Evolutionary conservation across 2,113 vertebrate species (phyloP).

Genomic region (Myotis brandtii): DNA sequence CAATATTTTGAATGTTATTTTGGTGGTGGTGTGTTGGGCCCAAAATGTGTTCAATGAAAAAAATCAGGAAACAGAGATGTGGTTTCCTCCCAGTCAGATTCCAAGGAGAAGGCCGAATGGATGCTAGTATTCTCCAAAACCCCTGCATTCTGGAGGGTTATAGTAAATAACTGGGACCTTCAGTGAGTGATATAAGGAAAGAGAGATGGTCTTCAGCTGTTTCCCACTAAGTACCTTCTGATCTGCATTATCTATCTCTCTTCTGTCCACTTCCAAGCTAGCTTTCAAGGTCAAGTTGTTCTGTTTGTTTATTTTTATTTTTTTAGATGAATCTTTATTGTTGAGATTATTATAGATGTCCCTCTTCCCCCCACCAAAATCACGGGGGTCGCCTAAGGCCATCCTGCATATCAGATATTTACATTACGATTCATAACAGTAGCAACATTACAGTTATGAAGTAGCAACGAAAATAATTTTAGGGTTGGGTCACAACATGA

Average conservation of each 20-base stretch:
- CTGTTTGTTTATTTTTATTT: neutral
- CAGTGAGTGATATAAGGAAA: neutral
- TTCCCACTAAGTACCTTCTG: neutral
- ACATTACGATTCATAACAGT: too few species aligned
- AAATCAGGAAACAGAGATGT: neutral
- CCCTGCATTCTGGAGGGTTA: too few species aligned
- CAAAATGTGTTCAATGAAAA: neutral
- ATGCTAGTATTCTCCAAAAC: neutral
- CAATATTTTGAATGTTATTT: neutral
- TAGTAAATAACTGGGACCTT: neutral
- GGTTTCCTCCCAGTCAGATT: neutral
- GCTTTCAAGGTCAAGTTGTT: constrained; percentile 7
- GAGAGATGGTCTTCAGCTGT: neutral
- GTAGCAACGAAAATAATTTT: too few species aligned
- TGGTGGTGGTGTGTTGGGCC: neutral
- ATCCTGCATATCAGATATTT: too few species aligned
- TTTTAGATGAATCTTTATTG: too few species aligned
- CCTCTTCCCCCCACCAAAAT: too few species aligned
- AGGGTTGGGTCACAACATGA: too few species aligned
- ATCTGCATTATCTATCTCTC: neutral
- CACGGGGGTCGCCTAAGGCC: too few species aligned
- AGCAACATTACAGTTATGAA: too few species aligned
- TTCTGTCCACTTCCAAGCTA: neutral
- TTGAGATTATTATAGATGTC: too few species aligned
- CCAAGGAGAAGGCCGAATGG: neutral